Percentiles rank a stretch among this genome's conserved stretches.
These are phyloP conservation scores for Copidosoma aretas DNA, from an alignment of 2,888 invertebrate species.

Conservation along the genomic window DNA sequence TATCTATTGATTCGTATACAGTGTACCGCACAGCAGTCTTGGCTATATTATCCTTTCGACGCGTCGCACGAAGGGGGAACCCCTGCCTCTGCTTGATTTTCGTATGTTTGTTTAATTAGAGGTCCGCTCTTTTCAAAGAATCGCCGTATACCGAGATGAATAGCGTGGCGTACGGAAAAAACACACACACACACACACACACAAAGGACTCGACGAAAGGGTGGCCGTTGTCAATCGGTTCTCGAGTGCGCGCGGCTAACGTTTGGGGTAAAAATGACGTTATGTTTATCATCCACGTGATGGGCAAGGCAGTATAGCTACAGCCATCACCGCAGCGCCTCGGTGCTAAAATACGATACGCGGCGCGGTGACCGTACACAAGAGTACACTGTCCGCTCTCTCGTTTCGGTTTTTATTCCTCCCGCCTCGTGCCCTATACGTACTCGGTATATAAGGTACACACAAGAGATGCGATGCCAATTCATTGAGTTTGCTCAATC, in stretches of 20 bases:
- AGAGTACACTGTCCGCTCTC: constrained; percentile 6
- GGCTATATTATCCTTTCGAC: too few relatives aligned
- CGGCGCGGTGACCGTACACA: too few relatives aligned
- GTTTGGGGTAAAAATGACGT: constrained; percentile 24
- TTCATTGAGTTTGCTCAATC: constrained; percentile 39
- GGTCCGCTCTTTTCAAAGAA: too few relatives aligned
- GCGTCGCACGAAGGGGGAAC: too few relatives aligned
- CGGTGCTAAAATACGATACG: constrained; percentile 22
- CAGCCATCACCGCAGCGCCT: too few relatives aligned
- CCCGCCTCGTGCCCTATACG: constrained; percentile 7
- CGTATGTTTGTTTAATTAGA: too few relatives aligned
- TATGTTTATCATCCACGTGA: too few relatives aligned
- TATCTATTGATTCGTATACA: not conserved
- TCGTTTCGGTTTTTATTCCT: not conserved
- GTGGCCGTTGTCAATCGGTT: not conserved
- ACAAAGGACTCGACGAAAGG: not conserved
- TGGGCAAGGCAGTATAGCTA: not conserved
- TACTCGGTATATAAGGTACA: constrained; percentile 7
- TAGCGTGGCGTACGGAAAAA: too few relatives aligned
- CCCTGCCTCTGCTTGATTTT: too few relatives aligned
- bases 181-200: too few relatives aligned
- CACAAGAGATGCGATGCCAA: not conserved
- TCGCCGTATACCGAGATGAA: too few relatives aligned
- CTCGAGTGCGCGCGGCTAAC: constrained; percentile 17
- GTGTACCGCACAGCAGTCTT: too few relatives aligned